Conservation (phyloP, 2,888 invertebrate genomes). For the Schizaphis graminum region DNA sequence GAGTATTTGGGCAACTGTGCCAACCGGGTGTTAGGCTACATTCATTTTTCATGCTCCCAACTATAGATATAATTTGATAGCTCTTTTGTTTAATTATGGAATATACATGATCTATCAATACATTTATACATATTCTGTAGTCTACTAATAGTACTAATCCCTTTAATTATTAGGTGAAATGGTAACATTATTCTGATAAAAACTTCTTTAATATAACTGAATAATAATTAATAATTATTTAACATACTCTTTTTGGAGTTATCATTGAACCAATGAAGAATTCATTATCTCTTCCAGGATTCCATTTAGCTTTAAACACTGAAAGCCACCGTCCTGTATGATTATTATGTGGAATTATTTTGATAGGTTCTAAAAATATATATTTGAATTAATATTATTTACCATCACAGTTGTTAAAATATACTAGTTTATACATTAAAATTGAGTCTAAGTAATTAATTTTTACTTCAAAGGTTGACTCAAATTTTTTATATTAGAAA, state of each 20-base stretch:
- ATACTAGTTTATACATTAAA: neutral
- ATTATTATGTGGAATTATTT: slow-evolving; percentile 71
- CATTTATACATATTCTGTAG: neutral
- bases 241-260: slow-evolving; percentile 69
- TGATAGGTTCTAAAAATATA: slow-evolving; percentile 66
- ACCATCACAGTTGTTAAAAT: no score
- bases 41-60: no score
- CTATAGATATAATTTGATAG: neutral
- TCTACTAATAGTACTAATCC: neutral
- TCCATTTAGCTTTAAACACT: slow-evolving; percentile 72
- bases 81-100: neutral
- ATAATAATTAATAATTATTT: neutral
- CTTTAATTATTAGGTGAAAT: neutral
- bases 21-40: no score
- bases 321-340: slow-evolving; percentile 72
- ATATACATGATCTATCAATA: neutral
- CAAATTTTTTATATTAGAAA: neutral
- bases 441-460: neutral
- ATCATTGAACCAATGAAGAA: slow-evolving; percentile 72
- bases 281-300: slow-evolving; percentile 71
- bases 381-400: neutral
- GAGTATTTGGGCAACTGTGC: no score
- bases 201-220: neutral
- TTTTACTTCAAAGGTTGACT: neutral
- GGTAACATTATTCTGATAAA: neutral